phyloP scores from a whole-genome alignment of 2,888 invertebrate genomes.

The Mimachlamys varia region DNA sequence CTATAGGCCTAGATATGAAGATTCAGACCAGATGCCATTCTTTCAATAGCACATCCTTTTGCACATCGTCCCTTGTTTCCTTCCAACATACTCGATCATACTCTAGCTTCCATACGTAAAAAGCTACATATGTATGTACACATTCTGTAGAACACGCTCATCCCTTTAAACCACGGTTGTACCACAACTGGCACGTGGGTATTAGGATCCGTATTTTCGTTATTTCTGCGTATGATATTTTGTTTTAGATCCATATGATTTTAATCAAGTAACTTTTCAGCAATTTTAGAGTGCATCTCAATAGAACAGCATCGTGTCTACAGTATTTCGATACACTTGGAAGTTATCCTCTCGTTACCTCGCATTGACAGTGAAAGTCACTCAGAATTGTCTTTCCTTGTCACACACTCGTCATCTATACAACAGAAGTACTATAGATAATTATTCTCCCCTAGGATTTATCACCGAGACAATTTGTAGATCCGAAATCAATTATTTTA shows the following conservation, averaged over 20 bases:
- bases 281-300: no score
- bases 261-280: background rate
- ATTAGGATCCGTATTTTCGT: no score
- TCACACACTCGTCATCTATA: background rate
- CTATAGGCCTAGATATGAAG: no score
- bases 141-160: no score
- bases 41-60: no score
- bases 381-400: background rate
- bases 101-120: background rate
- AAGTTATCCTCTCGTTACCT: background rate
- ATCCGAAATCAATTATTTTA: constrained; percentile 26
- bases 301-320: background rate
- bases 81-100: background rate
- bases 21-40: no score
- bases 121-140: no score
- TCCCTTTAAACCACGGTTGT: no score
- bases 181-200: no score
- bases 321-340: background rate
- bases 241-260: background rate
- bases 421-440: background rate
- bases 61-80: no score
- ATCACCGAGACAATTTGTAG: background rate
- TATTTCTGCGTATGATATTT: no score
- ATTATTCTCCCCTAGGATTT: background rate
- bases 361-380: background rate